Conservation (phyloP, 2,888 invertebrate genomes). For the Acleris emargana region DNA sequence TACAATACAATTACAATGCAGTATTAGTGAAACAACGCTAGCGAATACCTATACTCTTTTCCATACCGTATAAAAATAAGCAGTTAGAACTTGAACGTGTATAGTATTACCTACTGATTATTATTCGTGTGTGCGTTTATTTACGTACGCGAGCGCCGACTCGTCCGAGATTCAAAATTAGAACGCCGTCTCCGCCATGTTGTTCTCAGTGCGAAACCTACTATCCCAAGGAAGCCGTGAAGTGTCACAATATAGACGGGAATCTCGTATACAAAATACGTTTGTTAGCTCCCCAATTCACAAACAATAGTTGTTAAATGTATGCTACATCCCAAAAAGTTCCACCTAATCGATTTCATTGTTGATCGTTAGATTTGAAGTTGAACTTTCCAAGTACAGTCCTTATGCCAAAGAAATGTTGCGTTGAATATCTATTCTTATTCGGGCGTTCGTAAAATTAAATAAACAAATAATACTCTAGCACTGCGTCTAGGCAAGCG, state of each 20-base stretch:
- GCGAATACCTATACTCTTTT: background rate
- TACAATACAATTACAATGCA: no score
- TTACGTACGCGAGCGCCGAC: conserved; percentile 84
- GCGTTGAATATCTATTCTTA: conserved; percentile 1
- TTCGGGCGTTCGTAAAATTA: conserved; percentile 24
- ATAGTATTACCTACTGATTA: conserved; percentile 73
- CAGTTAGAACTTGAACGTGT: conserved; percentile 55
- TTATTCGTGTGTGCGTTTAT: conserved; percentile 83
- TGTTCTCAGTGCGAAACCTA: conserved; percentile 81
- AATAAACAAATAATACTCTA: conserved; percentile 36
- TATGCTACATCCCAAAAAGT: no score
- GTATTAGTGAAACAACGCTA: no score
- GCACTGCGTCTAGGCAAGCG: conserved; percentile 40
- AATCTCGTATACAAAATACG: background rate
- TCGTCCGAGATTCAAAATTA: conserved; percentile 84
- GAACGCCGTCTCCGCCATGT: conserved; percentile 83
- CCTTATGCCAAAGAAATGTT: background rate
- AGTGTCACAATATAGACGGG: conserved; percentile 58
- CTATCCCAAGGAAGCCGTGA: conserved; percentile 67
- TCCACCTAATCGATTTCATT: no score
- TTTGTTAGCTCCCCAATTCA: background rate
- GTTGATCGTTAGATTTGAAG: no score
- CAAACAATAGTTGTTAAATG: no score
- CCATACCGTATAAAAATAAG: background rate
- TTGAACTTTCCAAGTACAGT: no score